A percentile compares a stretch with the other conserved stretches of the same genome.
phyloP scores from a whole-genome alignment of 2,888 invertebrate genomes.

The Drosophila neotestacea region DNA sequence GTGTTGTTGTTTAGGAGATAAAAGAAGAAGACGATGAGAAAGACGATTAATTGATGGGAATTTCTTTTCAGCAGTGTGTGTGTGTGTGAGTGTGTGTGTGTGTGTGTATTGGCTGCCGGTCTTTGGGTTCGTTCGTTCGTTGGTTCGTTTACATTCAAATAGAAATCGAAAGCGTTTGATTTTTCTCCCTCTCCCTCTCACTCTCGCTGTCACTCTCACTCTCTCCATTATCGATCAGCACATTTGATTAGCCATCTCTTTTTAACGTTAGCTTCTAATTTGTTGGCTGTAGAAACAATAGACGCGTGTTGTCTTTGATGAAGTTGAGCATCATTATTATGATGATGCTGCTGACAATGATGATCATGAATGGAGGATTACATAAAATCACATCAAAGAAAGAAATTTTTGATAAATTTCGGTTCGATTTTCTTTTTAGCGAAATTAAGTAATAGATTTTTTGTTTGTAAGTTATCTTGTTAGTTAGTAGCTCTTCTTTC shows the following conservation, averaged over 20 bases:
- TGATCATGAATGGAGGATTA: slow-evolving; percentile 48
- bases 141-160: slow-evolving; percentile 68
- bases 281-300: slow-evolving; percentile 63
- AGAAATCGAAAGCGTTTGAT: slow-evolving; percentile 79
- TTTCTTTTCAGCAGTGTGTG: slow-evolving; percentile 65
- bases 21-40: slow-evolving; percentile 36
- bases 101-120: slow-evolving; percentile 62
- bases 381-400: slow-evolving; percentile 51
- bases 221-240: background rate
- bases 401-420: slow-evolving; percentile 14
- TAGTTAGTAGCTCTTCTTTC: slow-evolving; percentile 9
- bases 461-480: background rate
- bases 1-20: slow-evolving; percentile 15
- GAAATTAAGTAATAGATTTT: slow-evolving; percentile 73
- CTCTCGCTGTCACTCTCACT: background rate
- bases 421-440: slow-evolving; percentile 54
- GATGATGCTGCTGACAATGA: slow-evolving; percentile 3
- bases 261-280: slow-evolving; percentile 63
- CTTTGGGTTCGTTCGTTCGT: slow-evolving; percentile 63
- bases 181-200: slow-evolving; percentile 37
- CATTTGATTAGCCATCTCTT: background rate
- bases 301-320: slow-evolving; percentile 35
- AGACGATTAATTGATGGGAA: slow-evolving; percentile 77
- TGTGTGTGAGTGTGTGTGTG: slow-evolving; percentile 23
- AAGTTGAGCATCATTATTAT: slow-evolving; percentile 8